Evolutionary conservation across 1,140 invertebrate genomes (phyloP), one percentile per base, ranked within the genome.

Genomic region (Trichonephila inaurata): DNA sequence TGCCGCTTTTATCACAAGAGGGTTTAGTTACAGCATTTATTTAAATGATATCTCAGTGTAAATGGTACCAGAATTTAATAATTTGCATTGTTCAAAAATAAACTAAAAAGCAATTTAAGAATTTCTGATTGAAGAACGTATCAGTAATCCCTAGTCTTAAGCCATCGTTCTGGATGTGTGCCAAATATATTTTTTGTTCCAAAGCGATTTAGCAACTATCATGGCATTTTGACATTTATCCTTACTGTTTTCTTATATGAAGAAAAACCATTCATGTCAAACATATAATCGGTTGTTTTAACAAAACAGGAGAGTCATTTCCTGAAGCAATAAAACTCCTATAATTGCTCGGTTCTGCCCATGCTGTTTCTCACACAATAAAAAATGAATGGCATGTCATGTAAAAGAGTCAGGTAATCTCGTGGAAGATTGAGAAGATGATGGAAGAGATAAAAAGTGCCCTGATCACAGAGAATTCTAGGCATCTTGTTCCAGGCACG

Each of bases 251-350:
- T 77, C 72, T 19, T 77, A 33, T 77, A 77, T 77, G 28, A 77
- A 40, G 72, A 77, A 77, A 40, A 77, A 12, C 62, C 72, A 18
- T 19, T 18, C 33, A 5, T 77, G 16, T 77, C 24, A 77, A 28
- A 77, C 24, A 77, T 28, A 77, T 72, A 77, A 77, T 77, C 72
- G 72, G 33, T 33, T 28, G 69, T 72, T 77, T 77, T 77, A 40
- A 40, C 72, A 40, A 77, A 77, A 77, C 33, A 77, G 72, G 69
- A 40, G 28, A 77, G 24, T 40, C 69, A 77, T 40, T 77, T 40
- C 72, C 72, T 33, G 69, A 77, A 77, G 12, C 72, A 77, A 77
- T 77, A 77, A 77, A 69, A 28, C 28, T 28, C 33, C 33, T 40
- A 77, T 77, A 33, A 40, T 40, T 77, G 72, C 28, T 77, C 72